Conservation (phyloP, 2,888 invertebrate species). For the Netelia virgata region DNA sequence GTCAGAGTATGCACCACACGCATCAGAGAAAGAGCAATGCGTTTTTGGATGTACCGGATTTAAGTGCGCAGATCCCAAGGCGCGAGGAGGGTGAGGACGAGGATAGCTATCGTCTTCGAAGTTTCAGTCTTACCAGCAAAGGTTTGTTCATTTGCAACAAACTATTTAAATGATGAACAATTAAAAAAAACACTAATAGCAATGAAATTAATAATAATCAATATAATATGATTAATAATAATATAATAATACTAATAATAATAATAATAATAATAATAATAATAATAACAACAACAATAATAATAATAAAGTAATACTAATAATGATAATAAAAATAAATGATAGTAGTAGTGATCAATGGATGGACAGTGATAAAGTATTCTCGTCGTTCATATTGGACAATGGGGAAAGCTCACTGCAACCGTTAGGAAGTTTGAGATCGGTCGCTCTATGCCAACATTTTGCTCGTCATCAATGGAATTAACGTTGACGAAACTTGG, state of each 20-base stretch:
- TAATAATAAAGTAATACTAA: not conserved
- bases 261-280: not conserved
- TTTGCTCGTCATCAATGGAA: constrained; percentile 61
- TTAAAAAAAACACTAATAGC: too few species aligned
- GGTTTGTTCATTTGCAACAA: constrained; percentile 86
- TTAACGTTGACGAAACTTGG: constrained; percentile 50
- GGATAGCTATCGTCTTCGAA: constrained; percentile 95
- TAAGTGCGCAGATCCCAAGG: constrained; percentile 87
- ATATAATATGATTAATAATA: too few species aligned
- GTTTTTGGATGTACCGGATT: constrained; percentile 90
- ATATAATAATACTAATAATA: not conserved
- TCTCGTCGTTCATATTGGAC: constrained; percentile 71
- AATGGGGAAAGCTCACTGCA: constrained; percentile 9
- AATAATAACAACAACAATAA: not conserved
- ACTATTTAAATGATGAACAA: not conserved
- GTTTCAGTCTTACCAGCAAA: constrained; percentile 97
- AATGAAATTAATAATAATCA: not conserved
- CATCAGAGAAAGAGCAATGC: constrained; percentile 90
- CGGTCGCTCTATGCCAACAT: constrained; percentile 61
- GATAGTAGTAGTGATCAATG: not conserved
- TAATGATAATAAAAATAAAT: not conserved
- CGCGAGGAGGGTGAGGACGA: constrained; percentile 93
- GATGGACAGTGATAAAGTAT: constrained; percentile 38
- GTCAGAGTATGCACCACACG: constrained; percentile 85
- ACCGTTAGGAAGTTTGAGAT: constrained; percentile 52